Percentiles rank a stretch among this genome's conserved stretches.
phyloP scores from a whole-genome alignment of 1,140 invertebrate genomes.

The Pissodes strobi region DNA sequence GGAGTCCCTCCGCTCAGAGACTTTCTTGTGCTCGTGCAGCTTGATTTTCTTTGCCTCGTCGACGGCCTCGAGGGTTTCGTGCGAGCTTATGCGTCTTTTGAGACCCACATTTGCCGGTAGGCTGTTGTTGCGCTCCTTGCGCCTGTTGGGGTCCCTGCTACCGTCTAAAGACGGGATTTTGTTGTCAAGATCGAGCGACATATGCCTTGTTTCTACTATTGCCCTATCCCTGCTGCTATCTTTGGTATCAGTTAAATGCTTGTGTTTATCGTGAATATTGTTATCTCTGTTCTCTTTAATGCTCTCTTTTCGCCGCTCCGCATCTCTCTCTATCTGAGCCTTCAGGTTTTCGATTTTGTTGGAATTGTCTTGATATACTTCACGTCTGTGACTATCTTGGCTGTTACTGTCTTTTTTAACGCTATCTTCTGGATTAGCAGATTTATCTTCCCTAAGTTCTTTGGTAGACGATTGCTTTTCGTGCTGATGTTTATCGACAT shows the following conservation, averaged over 20 bases:
- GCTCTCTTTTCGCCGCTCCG: conserved; percentile 49
- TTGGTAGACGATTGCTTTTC: conserved; percentile 41
- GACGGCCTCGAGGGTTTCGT: conserved; percentile 67
- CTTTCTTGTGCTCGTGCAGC: conserved; percentile 62
- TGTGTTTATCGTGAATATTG: conserved; percentile 50
- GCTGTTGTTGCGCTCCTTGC: conserved; percentile 65
- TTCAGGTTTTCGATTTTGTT: conserved; percentile 42
- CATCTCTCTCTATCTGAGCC: conserved; percentile 43
- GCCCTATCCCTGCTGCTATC: conserved; percentile 44
- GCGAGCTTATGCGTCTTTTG: conserved; percentile 77
- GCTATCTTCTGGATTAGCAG: conserved; percentile 12
- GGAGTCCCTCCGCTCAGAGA: conserved; percentile 69
- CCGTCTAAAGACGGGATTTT: conserved; percentile 25
- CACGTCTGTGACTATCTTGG: conserved; percentile 31
- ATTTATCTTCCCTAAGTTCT: conserved; percentile 40
- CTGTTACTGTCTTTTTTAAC: not conserved
- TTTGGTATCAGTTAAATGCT: conserved; percentile 45
- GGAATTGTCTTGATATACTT: conserved; percentile 29
- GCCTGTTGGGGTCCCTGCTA: conserved; percentile 52
- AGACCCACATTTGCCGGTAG: conserved; percentile 66
- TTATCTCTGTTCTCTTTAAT: conserved; percentile 56
- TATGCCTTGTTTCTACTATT: conserved; percentile 47
- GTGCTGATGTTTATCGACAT: conserved; percentile 29
- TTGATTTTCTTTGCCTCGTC: conserved; percentile 74
- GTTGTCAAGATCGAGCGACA: conserved; percentile 50